Percentiles rank a stretch among this genome's conserved stretches.
Conservation (phyloP, 2,113 vertebrate species). For the Prinia subflava region DNA sequence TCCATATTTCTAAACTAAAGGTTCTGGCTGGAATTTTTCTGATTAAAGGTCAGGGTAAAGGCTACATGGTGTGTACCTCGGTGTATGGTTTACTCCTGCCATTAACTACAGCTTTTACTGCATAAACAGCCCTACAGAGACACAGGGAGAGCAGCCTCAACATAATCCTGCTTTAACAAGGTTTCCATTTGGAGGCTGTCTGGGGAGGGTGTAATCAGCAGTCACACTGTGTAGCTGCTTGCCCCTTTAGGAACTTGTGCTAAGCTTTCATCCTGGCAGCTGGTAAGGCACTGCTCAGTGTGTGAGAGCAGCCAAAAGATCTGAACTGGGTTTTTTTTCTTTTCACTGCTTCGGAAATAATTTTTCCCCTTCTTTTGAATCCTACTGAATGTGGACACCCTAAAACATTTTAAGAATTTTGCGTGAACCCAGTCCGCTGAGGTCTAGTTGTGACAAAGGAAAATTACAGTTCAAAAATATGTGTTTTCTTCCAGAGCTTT, state of each 20-base stretch:
- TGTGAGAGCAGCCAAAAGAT: neutral
- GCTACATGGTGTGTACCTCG: fast-evolving
- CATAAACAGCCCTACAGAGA: neutral
- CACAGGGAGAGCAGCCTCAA: neutral
- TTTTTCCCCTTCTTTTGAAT: neutral
- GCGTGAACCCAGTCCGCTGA: neutral
- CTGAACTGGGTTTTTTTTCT: neutral
- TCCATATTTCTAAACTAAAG: neutral
- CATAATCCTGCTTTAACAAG: slow-evolving; percentile 37
- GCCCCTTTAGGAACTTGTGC: neutral
- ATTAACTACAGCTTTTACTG: neutral
- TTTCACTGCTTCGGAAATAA: neutral
- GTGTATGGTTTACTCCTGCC: neutral
- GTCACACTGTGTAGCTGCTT: neutral
- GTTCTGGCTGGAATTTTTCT: neutral
- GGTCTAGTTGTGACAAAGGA: neutral
- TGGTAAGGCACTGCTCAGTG: neutral
- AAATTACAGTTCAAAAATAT: neutral
- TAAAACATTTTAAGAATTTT: neutral
- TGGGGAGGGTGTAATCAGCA: slow-evolving; percentile 19
- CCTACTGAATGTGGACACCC: neutral
- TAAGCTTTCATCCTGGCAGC: slow-evolving; percentile 29
- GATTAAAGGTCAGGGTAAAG: neutral
- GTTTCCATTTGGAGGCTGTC: neutral
- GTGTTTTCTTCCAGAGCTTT: neutral